Base-by-base conservation (phyloP, 2,888 invertebrate species). In the Cheilosia vernalis region DNA sequence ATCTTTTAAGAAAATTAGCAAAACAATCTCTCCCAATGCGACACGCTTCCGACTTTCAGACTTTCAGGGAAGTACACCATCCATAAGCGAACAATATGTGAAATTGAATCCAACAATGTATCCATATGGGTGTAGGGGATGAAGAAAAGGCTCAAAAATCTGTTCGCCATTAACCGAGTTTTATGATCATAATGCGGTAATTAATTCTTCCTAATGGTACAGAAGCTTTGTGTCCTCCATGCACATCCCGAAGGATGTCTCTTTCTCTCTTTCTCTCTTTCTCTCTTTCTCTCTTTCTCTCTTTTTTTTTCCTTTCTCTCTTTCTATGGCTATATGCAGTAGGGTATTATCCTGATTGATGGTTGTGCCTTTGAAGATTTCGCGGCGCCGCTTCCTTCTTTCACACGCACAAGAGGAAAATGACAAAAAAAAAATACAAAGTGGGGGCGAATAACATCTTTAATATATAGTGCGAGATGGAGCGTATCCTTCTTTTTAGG, bases 161-260 rank as follows among this genome's bases (percentile, higher is more conserved):
- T 74, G 84, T 84, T 79, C 79, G n/a, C 74, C 84, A 84, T 84
- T 84, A 79, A 70, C 70, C 33, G 79, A 76, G 70, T 79, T 84
- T 79, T 79, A 84, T 84, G 84, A 64, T 84, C 74, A 76, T 79
- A 84, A 84, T 79, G 79, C 79, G 79, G 84, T 84, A 79, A 84
- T 84, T 84, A 84, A 84, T 84, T 84, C 79, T 66, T 84, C 74
- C 66, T 79, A 84, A 84, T 70, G 84, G 79, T 37, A 64, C 74
- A 47, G 61, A 55, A 63, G 47, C 40, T 49, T 61, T 63, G 61
- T 77, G 60, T 47, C 63, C 55, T 42, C 10, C 49, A 5, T 19
- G 63, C 24, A 82, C 55, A 76, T 72, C 66, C 61, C 61, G 5
- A 55, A 47, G 42, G 56, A 53, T 44, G n/a, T 51, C 63, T 63